Evolutionary conservation across 1,140 invertebrate genomes (phyloP), one percentile per base, ranked within the genome.

Genomic region (Leptinotarsa lineolata): DNA sequence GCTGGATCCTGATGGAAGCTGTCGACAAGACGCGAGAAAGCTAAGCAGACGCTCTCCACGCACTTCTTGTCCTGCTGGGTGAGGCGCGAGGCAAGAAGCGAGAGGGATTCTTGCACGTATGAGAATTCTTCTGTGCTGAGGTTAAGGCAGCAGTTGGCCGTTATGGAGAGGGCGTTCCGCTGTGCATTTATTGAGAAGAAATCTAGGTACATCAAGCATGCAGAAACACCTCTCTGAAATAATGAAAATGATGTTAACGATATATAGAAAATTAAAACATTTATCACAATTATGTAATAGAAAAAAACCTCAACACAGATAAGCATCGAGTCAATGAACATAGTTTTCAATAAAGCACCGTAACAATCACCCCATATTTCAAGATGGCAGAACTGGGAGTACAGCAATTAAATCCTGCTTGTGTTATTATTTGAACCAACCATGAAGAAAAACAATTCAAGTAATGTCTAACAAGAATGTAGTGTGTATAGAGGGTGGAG

Each of bases 161-260:
- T 97, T 68, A 99, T 95, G 4, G 95, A 94, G 18, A 99, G 87
- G 0, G 97, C 97, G 60, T 96, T 94, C 20, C 97, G 90, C 86
- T 99, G 97, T 13, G 97, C 97, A 80, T 94, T 95, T 74, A 98
- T 98, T 44, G 96, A 97, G 86, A 99, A 99, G 88, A 99, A 99
- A 84, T 99, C 97, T 78, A 99, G 88, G 83, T 96, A 99, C 82
- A 93, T 98, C 60, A 99, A 89, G 83, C 97, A 99, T 6, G 97
- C 95, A 20, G 94, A 92, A 3, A 99, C 96, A 22, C 97, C 97
- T 79, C 94, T 90, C 94, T 96, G 84, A 73, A 88, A 87, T 39
- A 39, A 39, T 39, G 30, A 39, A 39, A 39, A 39, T 2, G 30
- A 11, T 39, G 30, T 39, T 39, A 11, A 39, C 30, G 11, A 39